Evolutionary conservation across 2,888 invertebrate species (phyloP).

Genomic region (Ochropleura leucogaster): DNA sequence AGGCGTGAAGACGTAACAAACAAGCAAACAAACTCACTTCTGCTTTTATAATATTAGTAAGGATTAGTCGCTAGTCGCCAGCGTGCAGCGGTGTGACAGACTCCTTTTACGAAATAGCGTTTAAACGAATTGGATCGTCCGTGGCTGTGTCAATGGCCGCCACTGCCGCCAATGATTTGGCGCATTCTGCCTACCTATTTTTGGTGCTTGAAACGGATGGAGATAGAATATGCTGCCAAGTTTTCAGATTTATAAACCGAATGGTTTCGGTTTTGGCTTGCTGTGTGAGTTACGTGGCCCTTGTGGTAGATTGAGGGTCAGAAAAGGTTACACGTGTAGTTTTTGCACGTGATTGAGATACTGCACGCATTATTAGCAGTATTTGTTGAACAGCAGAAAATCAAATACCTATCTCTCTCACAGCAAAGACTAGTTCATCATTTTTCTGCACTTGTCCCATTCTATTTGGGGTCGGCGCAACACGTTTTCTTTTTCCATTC

Average conservation of each 20-base stretch:
- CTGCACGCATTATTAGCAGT: not conserved
- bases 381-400: too few species aligned
- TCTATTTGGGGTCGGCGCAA: too few species aligned
- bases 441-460: too few species aligned
- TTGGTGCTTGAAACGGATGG: slow-evolving; percentile 16
- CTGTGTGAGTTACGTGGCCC: not conserved
- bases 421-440: too few species aligned
- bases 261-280: slow-evolving; percentile 24
- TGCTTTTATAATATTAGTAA: too few species aligned
- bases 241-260: slow-evolving; percentile 39
- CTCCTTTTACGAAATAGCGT: slow-evolving; percentile 22
- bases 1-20: too few species aligned
- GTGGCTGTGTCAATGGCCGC: slow-evolving; percentile 38
- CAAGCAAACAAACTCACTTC: too few species aligned
- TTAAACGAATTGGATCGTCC: slow-evolving; percentile 42
- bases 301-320: not conserved
- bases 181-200: slow-evolving; percentile 44
- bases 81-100: not conserved
- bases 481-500: too few species aligned
- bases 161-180: slow-evolving; percentile 36
- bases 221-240: slow-evolving; percentile 48
- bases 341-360: not conserved
- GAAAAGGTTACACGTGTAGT: slow-evolving; percentile 17
- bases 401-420: too few species aligned
- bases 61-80: not conserved